phyloP scores from a whole-genome alignment of 2,113 vertebrate species.

The Athene cunicularia region DNA sequence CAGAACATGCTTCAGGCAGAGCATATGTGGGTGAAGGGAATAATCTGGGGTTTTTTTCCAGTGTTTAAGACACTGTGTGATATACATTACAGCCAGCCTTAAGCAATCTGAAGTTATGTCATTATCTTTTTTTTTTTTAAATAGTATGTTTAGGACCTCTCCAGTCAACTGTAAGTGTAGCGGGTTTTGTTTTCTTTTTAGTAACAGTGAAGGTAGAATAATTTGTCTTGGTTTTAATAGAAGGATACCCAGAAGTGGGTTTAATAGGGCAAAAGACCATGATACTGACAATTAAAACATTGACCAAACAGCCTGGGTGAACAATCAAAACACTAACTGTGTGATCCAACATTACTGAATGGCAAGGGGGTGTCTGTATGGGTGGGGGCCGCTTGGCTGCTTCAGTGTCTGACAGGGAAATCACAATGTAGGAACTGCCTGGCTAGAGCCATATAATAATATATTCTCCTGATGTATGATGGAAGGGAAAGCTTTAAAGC shows the following conservation, averaged over 20 bases:
- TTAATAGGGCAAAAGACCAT: fast-evolving
- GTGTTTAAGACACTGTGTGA: background rate
- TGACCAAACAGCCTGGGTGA: background rate
- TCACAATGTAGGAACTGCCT: fast-evolving
- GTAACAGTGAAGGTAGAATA: background rate
- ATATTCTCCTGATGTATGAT: background rate
- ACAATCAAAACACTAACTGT: background rate
- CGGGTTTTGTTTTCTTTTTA: background rate
- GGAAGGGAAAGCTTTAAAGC: background rate
- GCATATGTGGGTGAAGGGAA: background rate
- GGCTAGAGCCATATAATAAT: fast-evolving
- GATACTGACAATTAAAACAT: background rate
- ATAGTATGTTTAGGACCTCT: background rate
- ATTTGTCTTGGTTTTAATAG: background rate
- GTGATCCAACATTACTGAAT: background rate
- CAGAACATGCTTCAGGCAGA: background rate
- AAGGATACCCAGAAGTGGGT: background rate
- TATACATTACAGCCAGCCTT: background rate
- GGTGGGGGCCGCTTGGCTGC: too few relatives aligned
- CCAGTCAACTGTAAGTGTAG: background rate
- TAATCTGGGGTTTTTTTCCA: background rate
- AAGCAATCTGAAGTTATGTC: background rate
- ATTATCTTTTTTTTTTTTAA: background rate
- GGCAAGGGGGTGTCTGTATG: fast-evolving
- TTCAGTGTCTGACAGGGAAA: background rate